phyloP scores from a whole-genome alignment of 2,888 invertebrate genomes.

The Synergus itoensis region DNA sequence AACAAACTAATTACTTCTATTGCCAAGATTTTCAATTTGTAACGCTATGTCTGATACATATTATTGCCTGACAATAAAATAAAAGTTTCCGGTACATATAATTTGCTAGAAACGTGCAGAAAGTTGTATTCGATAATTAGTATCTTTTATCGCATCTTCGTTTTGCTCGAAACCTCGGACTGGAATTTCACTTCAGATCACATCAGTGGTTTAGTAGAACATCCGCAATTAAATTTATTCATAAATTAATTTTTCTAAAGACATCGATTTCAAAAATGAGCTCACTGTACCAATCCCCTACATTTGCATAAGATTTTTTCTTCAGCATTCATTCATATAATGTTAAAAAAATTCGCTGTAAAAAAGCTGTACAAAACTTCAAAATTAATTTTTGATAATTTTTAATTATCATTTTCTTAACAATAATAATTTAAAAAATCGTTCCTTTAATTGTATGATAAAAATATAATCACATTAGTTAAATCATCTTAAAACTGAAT shows the following conservation, averaged over 20 bases:
- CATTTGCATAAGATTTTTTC: no score
- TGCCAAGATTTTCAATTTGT: neutral
- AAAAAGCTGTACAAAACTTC: no score
- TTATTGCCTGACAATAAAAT: constrained; percentile 14
- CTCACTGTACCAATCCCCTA: neutral
- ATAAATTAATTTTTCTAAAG: neutral
- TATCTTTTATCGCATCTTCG: constrained; percentile 39
- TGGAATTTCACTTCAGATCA: constrained; percentile 2
- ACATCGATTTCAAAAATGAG: neutral
- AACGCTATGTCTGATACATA: neutral
- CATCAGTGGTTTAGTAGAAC: constrained; percentile 5
- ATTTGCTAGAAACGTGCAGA: constrained; percentile 32
- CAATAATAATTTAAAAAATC: no score
- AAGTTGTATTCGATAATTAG: constrained; percentile 29
- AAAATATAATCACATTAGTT: no score
- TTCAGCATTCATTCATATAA: no score
- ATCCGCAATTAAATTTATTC: neutral
- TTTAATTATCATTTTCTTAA: no score
- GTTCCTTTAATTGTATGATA: no score
- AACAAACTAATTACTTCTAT: neutral
- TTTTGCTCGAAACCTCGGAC: constrained; percentile 22
- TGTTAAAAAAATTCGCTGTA: no score
- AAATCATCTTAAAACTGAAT: neutral
- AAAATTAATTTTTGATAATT: no score
- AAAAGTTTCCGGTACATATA: constrained; percentile 24